Evolutionary conservation across 2,113 vertebrate species (phyloP).

Genomic region (Mugil cephalus): DNA sequence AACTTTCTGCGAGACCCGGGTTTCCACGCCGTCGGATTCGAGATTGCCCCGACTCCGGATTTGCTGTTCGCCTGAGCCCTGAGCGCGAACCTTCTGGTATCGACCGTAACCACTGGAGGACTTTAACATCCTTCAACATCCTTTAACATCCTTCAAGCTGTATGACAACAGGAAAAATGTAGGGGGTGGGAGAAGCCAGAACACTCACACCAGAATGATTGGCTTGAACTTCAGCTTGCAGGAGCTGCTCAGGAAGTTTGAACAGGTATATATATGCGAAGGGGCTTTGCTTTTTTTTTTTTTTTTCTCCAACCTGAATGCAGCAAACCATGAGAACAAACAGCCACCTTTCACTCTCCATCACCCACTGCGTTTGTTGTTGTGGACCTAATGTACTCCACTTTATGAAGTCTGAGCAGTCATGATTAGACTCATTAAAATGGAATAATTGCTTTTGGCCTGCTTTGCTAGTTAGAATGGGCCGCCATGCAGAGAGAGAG

Average conservation of each 20-base stretch:
- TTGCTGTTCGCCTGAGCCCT: slow-evolving; percentile 12
- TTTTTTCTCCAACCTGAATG: neutral
- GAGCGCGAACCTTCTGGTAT: slow-evolving; percentile 31
- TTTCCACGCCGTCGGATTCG: slow-evolving; percentile 13
- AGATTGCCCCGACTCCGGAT: slow-evolving; percentile 33
- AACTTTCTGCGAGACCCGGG: neutral
- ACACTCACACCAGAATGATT: slow-evolving; percentile 88
- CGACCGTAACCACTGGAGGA: slow-evolving; percentile 60
- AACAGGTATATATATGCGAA: slow-evolving; percentile 89
- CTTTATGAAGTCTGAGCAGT: slow-evolving; percentile 64
- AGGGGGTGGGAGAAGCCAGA: slow-evolving; percentile 69
- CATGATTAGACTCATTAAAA: slow-evolving; percentile 76
- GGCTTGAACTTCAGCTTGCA: slow-evolving; percentile 94
- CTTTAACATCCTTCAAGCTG: slow-evolving; percentile 23
- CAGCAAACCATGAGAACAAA: slow-evolving; percentile 12
- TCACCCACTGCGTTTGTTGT: slow-evolving; percentile 20
- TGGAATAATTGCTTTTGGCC: slow-evolving; percentile 59
- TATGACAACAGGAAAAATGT: slow-evolving; percentile 52
- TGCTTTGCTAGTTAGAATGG: slow-evolving; percentile 44
- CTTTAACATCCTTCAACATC: slow-evolving; percentile 11
- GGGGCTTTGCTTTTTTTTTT: too few species aligned
- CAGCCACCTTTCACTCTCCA: slow-evolving; percentile 1
- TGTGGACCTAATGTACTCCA: slow-evolving; percentile 46
- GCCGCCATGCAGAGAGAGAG: slow-evolving; percentile 46
- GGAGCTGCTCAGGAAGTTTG: slow-evolving; percentile 92